Evolutionary conservation across 2,888 invertebrate species (phyloP).

Genomic region (Actias luna): DNA sequence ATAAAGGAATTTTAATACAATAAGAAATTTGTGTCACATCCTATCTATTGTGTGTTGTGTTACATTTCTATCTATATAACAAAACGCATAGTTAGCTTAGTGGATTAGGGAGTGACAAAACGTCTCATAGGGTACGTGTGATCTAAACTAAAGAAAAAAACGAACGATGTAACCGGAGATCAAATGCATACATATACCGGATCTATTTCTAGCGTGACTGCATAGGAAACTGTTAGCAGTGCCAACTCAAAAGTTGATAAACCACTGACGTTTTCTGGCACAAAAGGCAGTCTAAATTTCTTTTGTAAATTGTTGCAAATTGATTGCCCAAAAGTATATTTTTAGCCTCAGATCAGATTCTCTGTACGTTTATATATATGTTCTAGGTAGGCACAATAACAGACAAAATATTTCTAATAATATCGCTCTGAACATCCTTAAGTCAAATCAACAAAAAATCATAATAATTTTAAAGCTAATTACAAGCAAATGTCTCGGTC

Average conservation of each 20-base stretch:
- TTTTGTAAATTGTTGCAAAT: background rate
- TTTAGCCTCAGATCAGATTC: background rate
- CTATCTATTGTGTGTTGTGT: too few relatives aligned
- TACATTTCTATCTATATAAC: too few relatives aligned
- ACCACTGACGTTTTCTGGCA: background rate
- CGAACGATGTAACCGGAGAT: background rate
- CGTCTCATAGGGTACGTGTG: background rate
- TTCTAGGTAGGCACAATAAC: too few relatives aligned
- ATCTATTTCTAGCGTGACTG: background rate
- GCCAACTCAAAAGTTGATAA: background rate
- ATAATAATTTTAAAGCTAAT: too few relatives aligned
- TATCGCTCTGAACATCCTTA: too few relatives aligned
- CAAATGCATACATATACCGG: background rate
- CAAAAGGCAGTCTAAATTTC: background rate
- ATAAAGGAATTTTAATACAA: too few relatives aligned
- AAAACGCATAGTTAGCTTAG: background rate
- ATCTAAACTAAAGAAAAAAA: background rate
- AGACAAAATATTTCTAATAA: too few relatives aligned
- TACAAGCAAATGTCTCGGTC: too few relatives aligned
- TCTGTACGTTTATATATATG: background rate
- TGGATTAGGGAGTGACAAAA: background rate
- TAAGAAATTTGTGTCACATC: too few relatives aligned
- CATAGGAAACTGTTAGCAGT: constrained; percentile 2
- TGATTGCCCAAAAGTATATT: background rate
- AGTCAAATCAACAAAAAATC: too few relatives aligned